Evolutionary conservation across 2,113 vertebrate species (phyloP), one percentile per base, ranked within the genome.

Genomic region (Passerina amoena): DNA sequence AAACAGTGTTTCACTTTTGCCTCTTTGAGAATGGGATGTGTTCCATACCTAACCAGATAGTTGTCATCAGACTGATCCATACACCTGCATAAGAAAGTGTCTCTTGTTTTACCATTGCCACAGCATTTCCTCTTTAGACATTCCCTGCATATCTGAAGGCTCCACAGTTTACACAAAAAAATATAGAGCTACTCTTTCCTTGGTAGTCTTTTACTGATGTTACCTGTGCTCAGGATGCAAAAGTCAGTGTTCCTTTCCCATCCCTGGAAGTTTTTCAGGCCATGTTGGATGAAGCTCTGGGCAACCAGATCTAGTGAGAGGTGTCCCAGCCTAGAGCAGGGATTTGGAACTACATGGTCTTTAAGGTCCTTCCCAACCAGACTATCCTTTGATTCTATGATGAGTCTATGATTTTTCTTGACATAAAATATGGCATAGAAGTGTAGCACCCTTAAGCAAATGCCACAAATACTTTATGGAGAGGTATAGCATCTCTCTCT

Each of bases 381-480:
- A 56, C 14, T 22, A 42, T 77, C 10, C 31, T 61, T 13, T 69
- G 14, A 54, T 35, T 47, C 47, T 37, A 2, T 54, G 40, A 54
- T 42, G 35, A 23, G 20, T 71, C 61, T 84, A 9, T 33, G 63
- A 28, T 48, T 75, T 75, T 91, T 64, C 44, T 51, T 90, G 69
- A 6, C 0, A 0, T 53, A 71, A 56, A 5, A 56, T 22, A n/a
- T n/a, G 19, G 14, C 37, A 93, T 20, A 0, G 48, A 68, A 77
- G 19, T 28, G 10, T 54, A 75, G 25, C 13, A 77, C 13, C 60
- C 47, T 51, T 57, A 54, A 54, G 33, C 33, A 51, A 73, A 81
- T 44, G 25, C 12, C 28, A n/a, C n/a, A 82, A 51, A 77, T 37
- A 27, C 24, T 59, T 20, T 38, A 31, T 60, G 31, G 31, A 86